Evolutionary conservation across 1,140 invertebrate species (phyloP), one percentile per base, ranked within the genome.

Genomic region (Heliconius melpomene): DNA sequence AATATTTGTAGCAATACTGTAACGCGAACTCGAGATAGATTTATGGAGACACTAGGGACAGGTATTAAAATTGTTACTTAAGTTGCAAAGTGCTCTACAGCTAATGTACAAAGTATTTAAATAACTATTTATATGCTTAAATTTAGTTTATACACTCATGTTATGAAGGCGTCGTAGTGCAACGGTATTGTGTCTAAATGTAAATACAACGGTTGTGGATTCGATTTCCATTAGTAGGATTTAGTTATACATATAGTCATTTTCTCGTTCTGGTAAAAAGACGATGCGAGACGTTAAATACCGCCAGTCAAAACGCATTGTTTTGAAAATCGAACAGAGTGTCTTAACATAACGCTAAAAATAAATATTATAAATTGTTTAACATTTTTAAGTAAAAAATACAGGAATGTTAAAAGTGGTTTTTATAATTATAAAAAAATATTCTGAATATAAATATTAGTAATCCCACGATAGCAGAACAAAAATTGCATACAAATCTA

Each of bases 31-130:
- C n/a, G 36, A 40, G n/a, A 3, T 52, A 54, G 74, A 76, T 76
- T 76, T 70, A 76, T 76, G 57, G 2, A 40, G 60, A 70, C n/a
- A 36, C n/a, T 66, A 50, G 7, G 6, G 32, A 66, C 57, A 70
- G 57, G 2, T 76, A 76, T 76, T 76, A 70, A 76, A 57, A 76
- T 70, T 76, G 54, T 76, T 76, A 18, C 74, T 76, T 23, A 8
- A 66, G 57, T 66, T 66, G 60, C 60, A 66, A 29, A 66, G 60
- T 60, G 2, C n/a, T 60, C 18, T 60, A 60, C 54, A 60, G 9
- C 8, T 66, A 29, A 66, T 26, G 23, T 6, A 29, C 13, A 3
- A 66, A 66, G 9, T 66, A 1, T 29, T 66, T 66, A 29, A 66
- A n/a, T 66, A 66, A 66, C 23, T 29, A 66, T 66, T 66, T 66